Evolutionary conservation across 2,888 invertebrate genomes (phyloP), one percentile per base, ranked within the genome.

Genomic region (Cheilosia pagana): DNA sequence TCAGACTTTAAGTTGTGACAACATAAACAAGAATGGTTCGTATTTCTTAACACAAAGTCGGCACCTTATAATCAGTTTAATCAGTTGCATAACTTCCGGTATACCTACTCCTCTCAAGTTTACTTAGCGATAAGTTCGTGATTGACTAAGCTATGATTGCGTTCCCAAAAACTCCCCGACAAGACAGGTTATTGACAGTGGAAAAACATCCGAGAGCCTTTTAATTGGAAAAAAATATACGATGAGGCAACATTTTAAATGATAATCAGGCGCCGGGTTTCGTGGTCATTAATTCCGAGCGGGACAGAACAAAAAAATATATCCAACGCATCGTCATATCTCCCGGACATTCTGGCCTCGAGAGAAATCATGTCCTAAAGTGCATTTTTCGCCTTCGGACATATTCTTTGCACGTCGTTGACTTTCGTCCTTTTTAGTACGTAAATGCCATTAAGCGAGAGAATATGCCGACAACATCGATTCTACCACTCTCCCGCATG

Each of bases 381-480:
- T 81, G 85, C 70, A 76, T 70, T 76, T 85, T 81, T 81, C 85
- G 85, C 85, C 76, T 71, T 71, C n/a, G 85, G 85, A 50, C 79
- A 81, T 85, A 81, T 81, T 81, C 75, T 35, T 60, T 60, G 85
- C 85, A 85, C 85, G 79, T 75, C 60, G n/a, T 19, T 52, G 35
- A 10, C 23, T 31, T 70, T 63, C 81, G 70, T 81, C 75, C 79
- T 74, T 79, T 81, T 67, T 60, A 31, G 72, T 39, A 35, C 76
- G 41, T 6, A 60, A 81, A 67, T 81, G 81, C 71, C 81, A 81
- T 85, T 81, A 85, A 76, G 75, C 71, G 81, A 77, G 68, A 81
- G 65, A 81, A 71, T 23, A 63, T 85, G 75, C 85, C 85, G 81
- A 81, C 81, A 81, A 85, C 85, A 81, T 62, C 48, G 85, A 76